Evolutionary conservation across 1,140 invertebrate genomes (phyloP), one percentile per base, ranked within the genome.

Genomic region (Vanessa tameamea): DNA sequence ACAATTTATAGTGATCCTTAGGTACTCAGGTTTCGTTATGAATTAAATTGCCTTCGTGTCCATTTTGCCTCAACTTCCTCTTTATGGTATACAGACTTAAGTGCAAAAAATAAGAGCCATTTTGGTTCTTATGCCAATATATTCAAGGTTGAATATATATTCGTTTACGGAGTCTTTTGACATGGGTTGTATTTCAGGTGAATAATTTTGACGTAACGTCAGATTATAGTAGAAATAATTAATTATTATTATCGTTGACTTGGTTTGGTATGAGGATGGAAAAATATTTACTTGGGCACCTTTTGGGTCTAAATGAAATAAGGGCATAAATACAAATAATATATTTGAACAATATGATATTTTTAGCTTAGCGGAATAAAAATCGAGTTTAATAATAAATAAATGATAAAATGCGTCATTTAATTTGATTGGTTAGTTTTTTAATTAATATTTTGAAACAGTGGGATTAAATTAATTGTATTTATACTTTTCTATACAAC

Each of bases 161-260:
- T 16, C 8, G 15, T 26, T 59, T 31, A 53, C 31, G 12, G 20
- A 53, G 50, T 47, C n/a, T 64, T 71, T 59, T 72, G 64, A 72
- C 51, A 64, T 72, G 50, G 70, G 51, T 72, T 65, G 65, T 69
- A 57, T 72, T 76, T 69, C 75, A 51, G 51, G 26, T 51, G 20
- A 73, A 77, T 74, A 70, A 73, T 77, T 76, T 77, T 66, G 64
- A 73, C 64, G 50, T 63, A 67, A 67, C 73, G 64, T 77, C 55
- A 77, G 23, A 69, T 72, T 78, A 64, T 75, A 72, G 69, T 75
- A 59, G 47, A 51, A 74, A 74, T 77, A 77, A 79, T 77, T 75
- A 77, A 72, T 65, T 74, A 61, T 73, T 74, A 61, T 73, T 74
- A 61, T 73, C 48, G 55, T 73, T 61, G 65, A 69, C 59, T 73